Conservation (phyloP, 2,113 vertebrate genomes). For the Phocoena sinus region DNA sequence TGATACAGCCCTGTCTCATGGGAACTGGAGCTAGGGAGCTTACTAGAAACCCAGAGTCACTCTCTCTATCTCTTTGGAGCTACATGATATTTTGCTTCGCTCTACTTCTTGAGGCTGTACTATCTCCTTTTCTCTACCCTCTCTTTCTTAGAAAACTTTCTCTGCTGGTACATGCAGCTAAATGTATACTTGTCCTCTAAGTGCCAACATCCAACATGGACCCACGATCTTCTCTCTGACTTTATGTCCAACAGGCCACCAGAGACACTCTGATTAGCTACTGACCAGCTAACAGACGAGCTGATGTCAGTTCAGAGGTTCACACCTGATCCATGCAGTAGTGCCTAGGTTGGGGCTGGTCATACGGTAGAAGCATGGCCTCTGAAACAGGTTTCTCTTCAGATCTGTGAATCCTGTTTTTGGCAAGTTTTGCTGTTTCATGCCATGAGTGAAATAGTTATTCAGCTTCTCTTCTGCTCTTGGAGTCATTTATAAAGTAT, state of each 20-base stretch:
- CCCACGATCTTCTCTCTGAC: not conserved
- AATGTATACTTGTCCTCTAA: not conserved
- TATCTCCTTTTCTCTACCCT: not conserved
- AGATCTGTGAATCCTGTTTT: not conserved
- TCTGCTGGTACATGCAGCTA: not conserved
- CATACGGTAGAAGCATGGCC: not conserved
- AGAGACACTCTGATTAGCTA: not conserved
- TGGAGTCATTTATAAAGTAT: not conserved
- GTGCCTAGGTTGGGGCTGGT: not conserved
- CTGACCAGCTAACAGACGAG: not conserved
- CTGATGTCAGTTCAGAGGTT: not conserved
- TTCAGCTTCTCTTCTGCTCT: not conserved
- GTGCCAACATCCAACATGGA: too few relatives aligned
- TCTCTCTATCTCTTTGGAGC: not conserved
- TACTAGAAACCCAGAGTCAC: not conserved
- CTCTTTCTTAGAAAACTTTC: not conserved
- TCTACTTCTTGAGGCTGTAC: not conserved
- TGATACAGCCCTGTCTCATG: not conserved
- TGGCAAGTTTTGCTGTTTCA: not conserved
- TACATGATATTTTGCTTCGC: not conserved
- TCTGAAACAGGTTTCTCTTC: not conserved
- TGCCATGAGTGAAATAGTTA: not conserved
- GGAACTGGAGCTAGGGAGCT: not conserved
- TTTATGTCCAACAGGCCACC: not conserved
- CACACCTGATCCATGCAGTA: not conserved